Evolutionary conservation across 2,113 vertebrate species (phyloP).

Genomic region (Crocuta crocuta): DNA sequence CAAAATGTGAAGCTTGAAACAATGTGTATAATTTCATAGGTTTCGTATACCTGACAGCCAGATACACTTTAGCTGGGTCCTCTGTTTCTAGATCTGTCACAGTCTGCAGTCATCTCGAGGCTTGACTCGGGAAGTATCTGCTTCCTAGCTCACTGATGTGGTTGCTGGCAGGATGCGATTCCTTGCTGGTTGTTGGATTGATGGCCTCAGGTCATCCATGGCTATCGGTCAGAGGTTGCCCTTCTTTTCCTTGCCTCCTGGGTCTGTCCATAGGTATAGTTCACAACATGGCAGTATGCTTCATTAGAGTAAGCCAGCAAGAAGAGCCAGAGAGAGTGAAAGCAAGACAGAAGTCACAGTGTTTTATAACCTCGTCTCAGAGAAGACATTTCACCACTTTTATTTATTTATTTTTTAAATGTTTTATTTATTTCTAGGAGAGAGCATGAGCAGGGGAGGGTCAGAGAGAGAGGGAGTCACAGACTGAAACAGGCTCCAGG

Average conservation of each 20-base stretch:
- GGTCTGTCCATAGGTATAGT: not conserved
- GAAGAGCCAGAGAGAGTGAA: not conserved
- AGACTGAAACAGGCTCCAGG: too few relatives aligned
- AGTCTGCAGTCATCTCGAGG: not conserved
- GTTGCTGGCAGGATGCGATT: not conserved
- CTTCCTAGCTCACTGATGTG: not conserved
- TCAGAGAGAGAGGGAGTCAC: too few relatives aligned
- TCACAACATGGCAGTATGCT: not conserved
- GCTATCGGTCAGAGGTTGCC: not conserved
- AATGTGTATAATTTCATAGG: not conserved
- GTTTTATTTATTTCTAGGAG: too few relatives aligned
- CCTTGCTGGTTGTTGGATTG: not conserved
- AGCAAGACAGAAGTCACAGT: not conserved
- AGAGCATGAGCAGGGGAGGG: too few relatives aligned
- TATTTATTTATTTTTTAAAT: too few relatives aligned
- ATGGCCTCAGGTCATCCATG: not conserved
- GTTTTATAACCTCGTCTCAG: not conserved
- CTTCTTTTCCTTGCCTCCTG: not conserved
- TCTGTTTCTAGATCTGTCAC: not conserved
- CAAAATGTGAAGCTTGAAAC: slow-evolving; percentile 5
- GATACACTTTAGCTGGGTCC: not conserved
- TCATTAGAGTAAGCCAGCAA: not conserved
- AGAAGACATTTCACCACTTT: not conserved
- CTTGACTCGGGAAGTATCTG: not conserved
- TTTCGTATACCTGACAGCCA: not conserved